phyloP scores from a whole-genome alignment of 2,113 vertebrate species.

The Vireo altiloquus region DNA sequence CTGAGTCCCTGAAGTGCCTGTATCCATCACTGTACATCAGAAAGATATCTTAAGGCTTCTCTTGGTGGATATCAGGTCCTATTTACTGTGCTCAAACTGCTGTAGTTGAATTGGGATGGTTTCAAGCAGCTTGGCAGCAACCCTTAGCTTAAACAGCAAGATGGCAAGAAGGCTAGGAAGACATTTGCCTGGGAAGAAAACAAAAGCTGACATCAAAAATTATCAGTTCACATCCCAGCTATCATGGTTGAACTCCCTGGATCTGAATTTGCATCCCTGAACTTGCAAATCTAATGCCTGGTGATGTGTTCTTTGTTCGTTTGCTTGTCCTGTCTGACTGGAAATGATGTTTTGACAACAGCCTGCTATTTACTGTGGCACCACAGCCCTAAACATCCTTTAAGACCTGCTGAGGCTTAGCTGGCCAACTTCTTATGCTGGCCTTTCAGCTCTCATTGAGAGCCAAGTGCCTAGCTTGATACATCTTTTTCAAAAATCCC shows the following conservation, averaged over 20 bases:
- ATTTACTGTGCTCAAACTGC: neutral
- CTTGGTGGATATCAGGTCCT: neutral
- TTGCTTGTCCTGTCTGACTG: constrained; percentile 33
- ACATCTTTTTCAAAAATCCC: neutral
- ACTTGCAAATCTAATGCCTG: neutral
- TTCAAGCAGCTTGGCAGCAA: constrained; percentile 12
- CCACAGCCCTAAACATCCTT: neutral
- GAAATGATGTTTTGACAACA: constrained; percentile 48
- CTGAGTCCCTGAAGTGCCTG: neutral
- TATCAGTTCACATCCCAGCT: neutral
- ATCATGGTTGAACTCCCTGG: neutral
- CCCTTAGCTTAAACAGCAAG: neutral
- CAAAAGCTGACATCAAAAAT: constrained; percentile 16
- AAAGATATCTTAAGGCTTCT: neutral
- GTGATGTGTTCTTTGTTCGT: neutral
- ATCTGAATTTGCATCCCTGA: constrained; percentile 8
- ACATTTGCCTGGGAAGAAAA: neutral
- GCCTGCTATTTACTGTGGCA: constrained; percentile 39
- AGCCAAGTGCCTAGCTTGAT: neutral
- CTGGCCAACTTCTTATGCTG: neutral
- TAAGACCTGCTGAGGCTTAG: neutral
- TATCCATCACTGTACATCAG: neutral
- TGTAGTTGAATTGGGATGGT: neutral
- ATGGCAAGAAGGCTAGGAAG: neutral
- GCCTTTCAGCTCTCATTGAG: neutral